Evolutionary conservation across 2,113 vertebrate genomes (phyloP), one percentile per base, ranked within the genome.

Genomic region (Actenoides lindsayi): DNA sequence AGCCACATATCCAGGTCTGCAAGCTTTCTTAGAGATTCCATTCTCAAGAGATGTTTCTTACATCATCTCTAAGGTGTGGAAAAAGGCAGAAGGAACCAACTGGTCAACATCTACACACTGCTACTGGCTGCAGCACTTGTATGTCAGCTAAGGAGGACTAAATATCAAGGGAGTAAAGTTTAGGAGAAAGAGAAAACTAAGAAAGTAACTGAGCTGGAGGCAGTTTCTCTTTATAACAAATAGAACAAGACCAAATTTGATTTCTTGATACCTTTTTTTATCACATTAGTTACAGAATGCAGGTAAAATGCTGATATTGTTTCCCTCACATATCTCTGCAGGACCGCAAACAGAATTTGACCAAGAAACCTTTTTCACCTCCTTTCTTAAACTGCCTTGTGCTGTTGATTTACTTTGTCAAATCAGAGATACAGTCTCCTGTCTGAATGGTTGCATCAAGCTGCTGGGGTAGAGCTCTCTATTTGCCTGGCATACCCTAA

Each of bases 11-110:
- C 15, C 27, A 54, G 65, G 56, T 60, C 25, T 71, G 57, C 28
- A 70, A 76, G 62, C 33, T 64, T 85, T 62, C 28, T 60, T 46
- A 65, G 25, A 68, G 28, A 12, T 35, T 53, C 37, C 18, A 7
- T 63, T 63, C 37, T 57, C 23, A 19, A 63, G 24, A 53, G 50
- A 39, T 60, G 28, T 11, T 65, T 80, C 17, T 39, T 50, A 13
- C 6, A 44, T 28, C 0, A 1, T 21, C n/a, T 35, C 31, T 14
- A 11, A 2, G 5, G 35, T 13, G 8, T 16, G 37, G 39, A 65
- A 83, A 65, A 10, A 62, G 60, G 41, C 41, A 37, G 25, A 86
- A 67, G 19, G n/a, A 21, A 75, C 44, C 27, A 31, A 41, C 15
- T 21, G 35, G 39, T 39, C 74, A 80, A 60, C 31, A 15, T 9